Base-by-base conservation (phyloP, 37 sponge, comb jelly and placozoan genomes). In the Aplysina aerophoba region DNA sequence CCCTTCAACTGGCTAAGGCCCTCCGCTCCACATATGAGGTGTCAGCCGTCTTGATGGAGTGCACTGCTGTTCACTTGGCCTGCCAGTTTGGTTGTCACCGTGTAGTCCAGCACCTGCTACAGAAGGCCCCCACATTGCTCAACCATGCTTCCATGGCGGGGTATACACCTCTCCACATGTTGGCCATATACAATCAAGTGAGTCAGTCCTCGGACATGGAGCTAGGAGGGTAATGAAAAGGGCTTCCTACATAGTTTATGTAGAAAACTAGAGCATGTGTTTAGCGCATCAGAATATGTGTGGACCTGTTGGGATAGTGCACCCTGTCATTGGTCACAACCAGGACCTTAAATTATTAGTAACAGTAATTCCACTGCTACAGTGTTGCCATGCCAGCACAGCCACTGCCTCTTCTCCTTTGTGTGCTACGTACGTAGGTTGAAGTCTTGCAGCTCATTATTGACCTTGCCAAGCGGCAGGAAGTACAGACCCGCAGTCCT, bases 161-260 rank as follows among this genome's bases (percentile, higher is more conserved):
- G 0, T 93, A 93, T 81, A 87, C 89, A 25, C 84, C 90, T 19
- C 75, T 93, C 0, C 93, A 93, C 66, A 63, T 89, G 12, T 84
- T 90, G 15, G 90, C 87, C 15, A 25, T 77, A 0, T 84, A 84
- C 61, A 59, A 75, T 1, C 85, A 85, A 28, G n/a, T 61, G 0
- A 44, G 83, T 25, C 60, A 44, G 50, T 8, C n/a, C n/a, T n/a
- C n/a, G n/a, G n/a, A n/a, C n/a, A n/a, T n/a, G n/a, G n/a, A n/a
- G n/a, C n/a, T n/a, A n/a, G n/a, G n/a, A n/a, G n/a, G n/a, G n/a
- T n/a, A n/a, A n/a, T n/a, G n/a, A n/a, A n/a, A n/a, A n/a, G n/a
- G n/a, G n/a, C n/a, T n/a, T n/a, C n/a, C n/a, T n/a, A n/a, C n/a
- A n/a, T n/a, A n/a, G n/a, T n/a, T n/a, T n/a, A n/a, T n/a, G n/a